A percentile compares a stretch with the other conserved stretches of the same genome.
Conservation (phyloP, 2,797 vertebrate genomes). For the Odontamblyopus rebecca region DNA sequence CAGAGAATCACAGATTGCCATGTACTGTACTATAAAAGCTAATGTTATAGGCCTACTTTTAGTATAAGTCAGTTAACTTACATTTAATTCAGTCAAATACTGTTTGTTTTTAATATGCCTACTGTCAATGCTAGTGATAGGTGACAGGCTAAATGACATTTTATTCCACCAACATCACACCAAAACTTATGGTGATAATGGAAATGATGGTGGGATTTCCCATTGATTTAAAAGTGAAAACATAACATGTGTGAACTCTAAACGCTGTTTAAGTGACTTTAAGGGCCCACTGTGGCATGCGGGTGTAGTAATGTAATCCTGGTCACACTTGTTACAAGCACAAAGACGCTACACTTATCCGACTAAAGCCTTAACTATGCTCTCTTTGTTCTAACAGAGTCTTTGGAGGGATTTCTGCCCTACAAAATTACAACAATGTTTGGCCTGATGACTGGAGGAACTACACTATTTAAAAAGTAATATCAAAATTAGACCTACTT, state of each 20-base stretch:
- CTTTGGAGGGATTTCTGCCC: conserved; percentile 55
- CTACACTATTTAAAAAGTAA: conserved; percentile 70
- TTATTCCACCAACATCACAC: too few relatives aligned
- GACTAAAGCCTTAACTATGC: neutral
- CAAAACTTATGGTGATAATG: too few relatives aligned
- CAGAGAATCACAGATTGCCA: too few relatives aligned
- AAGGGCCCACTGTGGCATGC: conserved; percentile 14
- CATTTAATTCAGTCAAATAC: too few relatives aligned
- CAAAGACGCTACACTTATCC: conserved; percentile 13
- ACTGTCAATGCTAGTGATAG: too few relatives aligned
- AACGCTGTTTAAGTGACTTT: conserved; percentile 1
- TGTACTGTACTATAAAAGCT: too few relatives aligned
- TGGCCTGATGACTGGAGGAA: conserved; percentile 62
- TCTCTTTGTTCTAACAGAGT: conserved; percentile 54
- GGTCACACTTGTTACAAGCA: conserved; percentile 35
- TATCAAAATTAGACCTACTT: neutral
- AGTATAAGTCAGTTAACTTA: too few relatives aligned
- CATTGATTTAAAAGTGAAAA: neutral
- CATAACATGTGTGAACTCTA: neutral
- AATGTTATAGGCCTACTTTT: too few relatives aligned
- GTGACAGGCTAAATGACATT: too few relatives aligned
- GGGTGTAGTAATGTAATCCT: conserved; percentile 45
- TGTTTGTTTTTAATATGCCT: too few relatives aligned
- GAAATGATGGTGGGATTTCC: too few relatives aligned
- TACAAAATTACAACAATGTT: conserved; percentile 68